Percentiles rank a stretch among this genome's conserved stretches.
phyloP scores from a whole-genome alignment of 2,888 invertebrate genomes.

The Mesodorylaimus sp. region DNA sequence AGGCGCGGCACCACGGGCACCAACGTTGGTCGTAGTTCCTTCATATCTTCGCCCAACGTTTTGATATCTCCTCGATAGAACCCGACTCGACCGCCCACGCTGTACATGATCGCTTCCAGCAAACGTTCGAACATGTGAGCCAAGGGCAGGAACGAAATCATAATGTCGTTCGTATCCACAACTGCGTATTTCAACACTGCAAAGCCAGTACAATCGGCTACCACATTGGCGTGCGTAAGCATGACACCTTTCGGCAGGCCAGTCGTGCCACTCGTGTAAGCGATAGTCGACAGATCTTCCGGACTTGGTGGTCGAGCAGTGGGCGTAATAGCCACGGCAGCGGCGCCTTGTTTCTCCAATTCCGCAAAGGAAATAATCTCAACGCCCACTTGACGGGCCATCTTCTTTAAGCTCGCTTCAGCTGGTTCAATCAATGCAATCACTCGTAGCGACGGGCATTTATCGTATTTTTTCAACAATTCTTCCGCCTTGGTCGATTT shows the following conservation, averaged over 20 bases:
- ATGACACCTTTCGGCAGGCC: constrained; percentile 92
- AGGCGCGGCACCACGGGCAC: constrained; percentile 86
- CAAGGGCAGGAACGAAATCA: constrained; percentile 81
- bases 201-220: constrained; percentile 69
- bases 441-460: constrained; percentile 18
- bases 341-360: not conserved
- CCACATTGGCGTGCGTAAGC: constrained; percentile 82
- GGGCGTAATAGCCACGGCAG: not conserved
- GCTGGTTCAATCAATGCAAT: constrained; percentile 21
- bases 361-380: not conserved
- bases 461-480: constrained; percentile 18
- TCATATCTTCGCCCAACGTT: constrained; percentile 57
- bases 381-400: constrained; percentile 5
- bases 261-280: constrained; percentile 42
- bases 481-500: constrained; percentile 7
- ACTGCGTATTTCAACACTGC: not conserved
- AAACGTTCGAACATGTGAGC: constrained; percentile 81
- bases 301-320: constrained; percentile 19
- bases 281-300: constrained; percentile 26
- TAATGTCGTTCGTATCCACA: constrained; percentile 46
- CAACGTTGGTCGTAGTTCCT: constrained; percentile 71
- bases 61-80: constrained; percentile 83
- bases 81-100: constrained; percentile 40
- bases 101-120: constrained; percentile 61
- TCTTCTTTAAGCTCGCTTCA: constrained; percentile 13